A percentile compares a stretch with the other conserved stretches of the same genome.
Conservation (phyloP, 2,888 invertebrate species). For the Margaritifera margaritifera region DNA sequence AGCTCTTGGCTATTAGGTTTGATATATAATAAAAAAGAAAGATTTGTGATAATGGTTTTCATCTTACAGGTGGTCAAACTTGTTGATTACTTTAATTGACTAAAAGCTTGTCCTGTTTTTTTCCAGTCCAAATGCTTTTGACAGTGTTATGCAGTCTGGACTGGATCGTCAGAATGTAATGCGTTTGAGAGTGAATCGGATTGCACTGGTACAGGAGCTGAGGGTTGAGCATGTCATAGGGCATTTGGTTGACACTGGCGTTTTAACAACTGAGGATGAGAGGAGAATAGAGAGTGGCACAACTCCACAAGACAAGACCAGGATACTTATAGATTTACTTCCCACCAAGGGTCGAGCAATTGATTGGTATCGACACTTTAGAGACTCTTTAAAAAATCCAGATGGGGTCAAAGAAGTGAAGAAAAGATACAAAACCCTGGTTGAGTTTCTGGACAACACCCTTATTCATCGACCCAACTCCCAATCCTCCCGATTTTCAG, state of each 20-base stretch:
- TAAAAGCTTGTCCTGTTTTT: background rate
- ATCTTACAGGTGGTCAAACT: too few relatives aligned
- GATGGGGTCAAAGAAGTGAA: constrained; percentile 50
- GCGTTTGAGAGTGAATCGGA: constrained; percentile 64
- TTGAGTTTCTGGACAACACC: constrained; percentile 68
- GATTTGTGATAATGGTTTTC: too few relatives aligned
- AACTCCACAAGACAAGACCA: constrained; percentile 59
- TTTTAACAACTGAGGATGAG: constrained; percentile 53
- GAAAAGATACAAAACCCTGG: constrained; percentile 58
- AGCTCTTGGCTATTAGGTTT: too few relatives aligned
- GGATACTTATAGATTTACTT: constrained; percentile 62
- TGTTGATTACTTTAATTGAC: too few relatives aligned
- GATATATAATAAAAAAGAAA: too few relatives aligned
- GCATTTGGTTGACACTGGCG: constrained; percentile 45
- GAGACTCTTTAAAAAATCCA: constrained; percentile 58
- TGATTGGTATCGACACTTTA: constrained; percentile 66
- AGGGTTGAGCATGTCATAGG: constrained; percentile 60
- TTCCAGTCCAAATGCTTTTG: constrained; percentile 26
- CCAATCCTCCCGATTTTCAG: constrained; percentile 53
- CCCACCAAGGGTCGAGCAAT: constrained; percentile 56
- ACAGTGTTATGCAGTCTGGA: constrained; percentile 38
- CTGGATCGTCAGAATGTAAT: constrained; percentile 63
- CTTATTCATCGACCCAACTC: constrained; percentile 64
- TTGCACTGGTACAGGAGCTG: constrained; percentile 65
- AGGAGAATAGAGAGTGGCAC: constrained; percentile 52